Percentiles rank a stretch among this genome's conserved stretches.
phyloP scores from a whole-genome alignment of 2,113 vertebrate species.

The Miniopterus natalensis region DNA sequence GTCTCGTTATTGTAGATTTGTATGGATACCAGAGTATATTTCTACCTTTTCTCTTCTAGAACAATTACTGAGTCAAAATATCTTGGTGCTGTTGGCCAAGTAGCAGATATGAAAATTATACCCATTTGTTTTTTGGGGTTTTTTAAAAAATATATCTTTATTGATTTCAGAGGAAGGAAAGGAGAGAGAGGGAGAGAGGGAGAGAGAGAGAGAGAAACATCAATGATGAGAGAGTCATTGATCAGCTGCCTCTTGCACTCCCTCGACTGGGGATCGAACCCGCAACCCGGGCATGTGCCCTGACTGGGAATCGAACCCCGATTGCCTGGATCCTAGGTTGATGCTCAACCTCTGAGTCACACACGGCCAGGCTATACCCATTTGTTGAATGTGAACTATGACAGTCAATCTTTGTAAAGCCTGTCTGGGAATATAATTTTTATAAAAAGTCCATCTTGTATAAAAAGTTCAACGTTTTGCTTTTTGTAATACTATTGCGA shows the following conservation, averaged over 20 bases:
- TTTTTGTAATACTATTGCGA: not conserved
- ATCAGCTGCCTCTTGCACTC: too few relatives aligned
- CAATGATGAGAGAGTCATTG: too few relatives aligned
- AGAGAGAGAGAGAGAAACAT: too few relatives aligned
- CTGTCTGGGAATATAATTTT: not conserved
- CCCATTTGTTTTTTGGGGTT: not conserved
- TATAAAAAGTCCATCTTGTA: not conserved
- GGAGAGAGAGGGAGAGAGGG: too few relatives aligned
- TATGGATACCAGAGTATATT: not conserved
- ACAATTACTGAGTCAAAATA: constrained; percentile 3
- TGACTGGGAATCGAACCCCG: too few relatives aligned
- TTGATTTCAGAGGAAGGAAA: too few relatives aligned
- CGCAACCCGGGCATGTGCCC: too few relatives aligned
- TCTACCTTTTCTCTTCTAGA: not conserved
- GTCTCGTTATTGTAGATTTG: not conserved
- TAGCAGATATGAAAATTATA: not conserved
- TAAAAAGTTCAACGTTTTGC: not conserved
- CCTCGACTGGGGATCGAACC: too few relatives aligned
- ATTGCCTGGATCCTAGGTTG: too few relatives aligned
- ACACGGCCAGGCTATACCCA: accelerated
- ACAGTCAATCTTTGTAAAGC: not conserved
- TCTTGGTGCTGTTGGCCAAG: not conserved
- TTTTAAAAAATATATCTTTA: too few relatives aligned
- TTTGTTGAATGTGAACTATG: constrained; percentile 15
- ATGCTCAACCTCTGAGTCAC: too few relatives aligned